A percentile compares a stretch with the other conserved stretches of the same genome.
phyloP scores from a whole-genome alignment of 92 coral and sea anemone genomes.

The Nematostella vectensis region DNA sequence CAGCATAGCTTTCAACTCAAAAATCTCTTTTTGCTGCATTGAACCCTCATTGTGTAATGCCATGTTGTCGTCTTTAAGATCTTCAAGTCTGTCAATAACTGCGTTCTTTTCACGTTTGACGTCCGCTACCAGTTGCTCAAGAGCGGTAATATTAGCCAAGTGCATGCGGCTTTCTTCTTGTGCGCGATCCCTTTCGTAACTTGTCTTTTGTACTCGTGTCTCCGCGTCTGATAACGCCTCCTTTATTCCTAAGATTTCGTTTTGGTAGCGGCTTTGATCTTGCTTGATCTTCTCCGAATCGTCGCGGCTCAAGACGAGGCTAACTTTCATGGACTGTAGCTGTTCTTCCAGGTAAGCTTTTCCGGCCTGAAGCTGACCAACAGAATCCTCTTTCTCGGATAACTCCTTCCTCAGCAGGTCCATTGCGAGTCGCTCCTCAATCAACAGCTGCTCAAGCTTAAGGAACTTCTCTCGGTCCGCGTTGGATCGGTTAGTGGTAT shows the following conservation, averaged over 20 bases:
- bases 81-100: conserved; percentile 56
- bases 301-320: conserved; percentile 64
- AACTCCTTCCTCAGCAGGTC: conserved; percentile 65
- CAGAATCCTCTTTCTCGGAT: conserved; percentile 64
- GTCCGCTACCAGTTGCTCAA: conserved; percentile 72
- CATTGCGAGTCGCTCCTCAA: conserved; percentile 61
- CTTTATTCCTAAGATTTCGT: conserved; percentile 67
- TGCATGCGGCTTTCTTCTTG: conserved; percentile 62
- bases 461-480: conserved; percentile 74
- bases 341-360: conserved; percentile 81
- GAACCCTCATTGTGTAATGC: conserved; percentile 45
- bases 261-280: conserved; percentile 68
- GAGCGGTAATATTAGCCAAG: conserved; percentile 39
- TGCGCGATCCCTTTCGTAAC: conserved; percentile 65
- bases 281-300: conserved; percentile 78
- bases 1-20: conserved; percentile 39
- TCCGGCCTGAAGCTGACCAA: conserved; percentile 64
- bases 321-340: conserved; percentile 59
- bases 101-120: conserved; percentile 48
- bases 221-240: conserved; percentile 49
- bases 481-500: conserved; percentile 53
- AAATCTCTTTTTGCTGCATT: conserved; percentile 51
- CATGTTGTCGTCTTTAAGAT: conserved; percentile 58
- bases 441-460: conserved; percentile 75
- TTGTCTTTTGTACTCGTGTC: conserved; percentile 57